phyloP scores from a whole-genome alignment of 30 jellyfish, hydroid and myxozoan genomes.

The Chrysaora quinquecirrha region DNA sequence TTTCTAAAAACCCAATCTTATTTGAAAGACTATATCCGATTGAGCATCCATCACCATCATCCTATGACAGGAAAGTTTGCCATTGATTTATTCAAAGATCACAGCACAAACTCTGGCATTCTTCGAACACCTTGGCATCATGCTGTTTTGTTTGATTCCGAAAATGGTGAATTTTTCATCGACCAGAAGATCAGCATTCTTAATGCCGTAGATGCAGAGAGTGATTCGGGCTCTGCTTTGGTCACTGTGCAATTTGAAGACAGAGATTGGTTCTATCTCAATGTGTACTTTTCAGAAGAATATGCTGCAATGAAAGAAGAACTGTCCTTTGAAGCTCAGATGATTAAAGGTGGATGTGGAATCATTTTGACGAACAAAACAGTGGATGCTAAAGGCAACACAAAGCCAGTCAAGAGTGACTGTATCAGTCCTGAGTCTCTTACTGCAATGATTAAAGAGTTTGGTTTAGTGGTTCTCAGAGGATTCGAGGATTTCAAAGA shows the following conservation, averaged over 20 bases:
- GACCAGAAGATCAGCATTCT: constrained; percentile 17
- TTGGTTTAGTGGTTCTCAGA: constrained; percentile 63
- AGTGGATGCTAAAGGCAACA: background rate
- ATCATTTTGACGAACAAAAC: background rate
- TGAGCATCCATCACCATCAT: constrained; percentile 63
- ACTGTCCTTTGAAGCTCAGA: background rate
- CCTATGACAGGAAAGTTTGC: constrained; percentile 62
- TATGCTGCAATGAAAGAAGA: background rate
- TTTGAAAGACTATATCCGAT: constrained; percentile 30
- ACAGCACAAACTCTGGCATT: constrained; percentile 2
- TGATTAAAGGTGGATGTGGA: constrained; percentile 39
- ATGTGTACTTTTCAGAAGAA: constrained; percentile 1
- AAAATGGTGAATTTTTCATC: constrained; percentile 30
- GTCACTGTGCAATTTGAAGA: constrained; percentile 16
- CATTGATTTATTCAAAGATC: constrained; percentile 47
- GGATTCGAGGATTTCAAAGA: constrained; percentile 45
- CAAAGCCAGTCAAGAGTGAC: background rate
- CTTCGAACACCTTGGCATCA: constrained; percentile 73
- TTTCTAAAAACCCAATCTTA: constrained; percentile 24
- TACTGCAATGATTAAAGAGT: constrained; percentile 31
- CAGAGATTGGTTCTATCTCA: constrained; percentile 37
- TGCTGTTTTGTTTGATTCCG: constrained; percentile 46
- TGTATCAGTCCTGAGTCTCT: constrained; percentile 11
- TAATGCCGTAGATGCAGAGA: background rate
- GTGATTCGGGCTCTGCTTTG: constrained; percentile 6